Conservation (phyloP, 1,140 invertebrate species). For the Drosophila serrata region DNA sequence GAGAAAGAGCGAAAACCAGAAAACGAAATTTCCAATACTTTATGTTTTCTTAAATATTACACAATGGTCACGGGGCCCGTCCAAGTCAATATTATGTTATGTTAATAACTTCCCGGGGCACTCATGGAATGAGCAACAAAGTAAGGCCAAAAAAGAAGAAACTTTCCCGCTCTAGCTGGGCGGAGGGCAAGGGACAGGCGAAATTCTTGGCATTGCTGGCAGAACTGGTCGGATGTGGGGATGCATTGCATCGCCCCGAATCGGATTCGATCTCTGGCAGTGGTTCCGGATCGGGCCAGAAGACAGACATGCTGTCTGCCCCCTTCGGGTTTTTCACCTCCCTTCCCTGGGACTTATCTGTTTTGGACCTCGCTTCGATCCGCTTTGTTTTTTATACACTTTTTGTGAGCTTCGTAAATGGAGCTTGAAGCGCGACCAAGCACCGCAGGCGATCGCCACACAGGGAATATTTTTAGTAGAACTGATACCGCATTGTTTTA, state of each 20-base stretch:
- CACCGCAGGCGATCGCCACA: constrained; percentile 63
- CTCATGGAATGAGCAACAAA: constrained; percentile 4
- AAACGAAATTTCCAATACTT: constrained; percentile 44
- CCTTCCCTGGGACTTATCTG: constrained; percentile 14
- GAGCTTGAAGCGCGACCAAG: constrained; percentile 75
- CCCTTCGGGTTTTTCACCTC: constrained; percentile 6
- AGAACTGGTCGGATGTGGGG: constrained; percentile 67
- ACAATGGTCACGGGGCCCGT: constrained; percentile 62
- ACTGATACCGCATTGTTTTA: background rate
- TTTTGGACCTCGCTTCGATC: constrained; percentile 57
- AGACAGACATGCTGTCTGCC: constrained; percentile 42
- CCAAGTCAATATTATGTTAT: constrained; percentile 65
- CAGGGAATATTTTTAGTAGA: constrained; percentile 3
- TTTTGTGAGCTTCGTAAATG: constrained; percentile 64
- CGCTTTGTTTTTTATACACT: constrained; percentile 34
- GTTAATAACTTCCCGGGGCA: constrained; percentile 52
- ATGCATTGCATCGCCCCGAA: constrained; percentile 35
- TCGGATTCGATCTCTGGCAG: constrained; percentile 46
- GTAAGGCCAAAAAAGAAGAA: too few species aligned
- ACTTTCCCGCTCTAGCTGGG: constrained; percentile 47
- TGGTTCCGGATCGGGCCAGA: constrained; percentile 35
- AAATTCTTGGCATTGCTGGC: constrained; percentile 66
- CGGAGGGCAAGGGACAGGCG: constrained; percentile 25
- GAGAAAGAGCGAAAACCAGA: constrained; percentile 32
- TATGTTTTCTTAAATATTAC: constrained; percentile 67